These are phyloP conservation scores for Drosophila antonietae DNA, from an alignment of 2,888 invertebrate genomes.

Conservation along the genomic window DNA sequence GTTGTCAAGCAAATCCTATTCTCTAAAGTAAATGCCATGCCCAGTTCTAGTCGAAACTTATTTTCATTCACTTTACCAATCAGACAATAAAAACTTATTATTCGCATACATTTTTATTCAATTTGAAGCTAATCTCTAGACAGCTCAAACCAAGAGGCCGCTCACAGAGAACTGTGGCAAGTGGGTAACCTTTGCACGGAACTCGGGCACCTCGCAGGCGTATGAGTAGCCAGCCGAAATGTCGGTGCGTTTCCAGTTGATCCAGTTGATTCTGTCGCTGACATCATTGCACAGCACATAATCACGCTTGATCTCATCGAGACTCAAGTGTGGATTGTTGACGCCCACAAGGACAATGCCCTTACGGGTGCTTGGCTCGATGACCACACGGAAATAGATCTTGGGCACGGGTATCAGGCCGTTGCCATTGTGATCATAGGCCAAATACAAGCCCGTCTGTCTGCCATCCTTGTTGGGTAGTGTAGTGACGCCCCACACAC, in stretches of 20 bases:
- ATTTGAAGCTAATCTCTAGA: neutral
- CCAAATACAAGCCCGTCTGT: slow-evolving; percentile 79
- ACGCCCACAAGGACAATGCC: slow-evolving; percentile 86
- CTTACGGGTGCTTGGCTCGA: slow-evolving; percentile 83
- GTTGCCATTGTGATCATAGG: slow-evolving; percentile 71
- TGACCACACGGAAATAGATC: slow-evolving; percentile 86
- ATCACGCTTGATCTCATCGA: slow-evolving; percentile 73
- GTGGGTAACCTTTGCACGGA: slow-evolving; percentile 69
- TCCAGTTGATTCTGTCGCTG: slow-evolving; percentile 85
- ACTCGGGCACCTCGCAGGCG: slow-evolving; percentile 79
- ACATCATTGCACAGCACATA: slow-evolving; percentile 84
- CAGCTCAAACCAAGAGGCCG: slow-evolving; percentile 59
- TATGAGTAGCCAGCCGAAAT: slow-evolving; percentile 80
- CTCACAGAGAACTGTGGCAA: slow-evolving; percentile 71
- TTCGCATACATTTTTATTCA: slow-evolving; percentile 9
- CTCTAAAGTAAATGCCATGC: too few species aligned
- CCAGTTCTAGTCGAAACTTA: neutral
- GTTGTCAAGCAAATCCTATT: too few species aligned
- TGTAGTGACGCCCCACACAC: slow-evolving; percentile 86
- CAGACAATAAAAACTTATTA: neutral
- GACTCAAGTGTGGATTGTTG: slow-evolving; percentile 79
- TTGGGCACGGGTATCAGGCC: slow-evolving; percentile 85
- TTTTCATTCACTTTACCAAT: neutral
- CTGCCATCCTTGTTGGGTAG: slow-evolving; percentile 84
- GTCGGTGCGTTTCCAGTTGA: slow-evolving; percentile 81